Evolutionary conservation across 23 tunicate species (phyloP).

Genomic region (Pegea sp.): DNA sequence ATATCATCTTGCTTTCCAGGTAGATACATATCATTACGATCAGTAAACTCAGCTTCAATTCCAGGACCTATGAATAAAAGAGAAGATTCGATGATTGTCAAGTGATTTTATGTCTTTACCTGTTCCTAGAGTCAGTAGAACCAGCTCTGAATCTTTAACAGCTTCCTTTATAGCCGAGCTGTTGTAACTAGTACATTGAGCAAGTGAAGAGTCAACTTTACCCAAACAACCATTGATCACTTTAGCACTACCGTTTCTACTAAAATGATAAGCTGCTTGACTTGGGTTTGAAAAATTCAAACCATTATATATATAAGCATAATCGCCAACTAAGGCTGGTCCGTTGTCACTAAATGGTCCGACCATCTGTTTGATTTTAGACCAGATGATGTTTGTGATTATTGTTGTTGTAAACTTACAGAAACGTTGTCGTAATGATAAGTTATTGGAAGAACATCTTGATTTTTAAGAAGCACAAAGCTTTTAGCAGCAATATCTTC

Average conservation of each 20-base stretch:
- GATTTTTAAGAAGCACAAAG: constrained; percentile 61
- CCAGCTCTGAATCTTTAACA: constrained; percentile 20
- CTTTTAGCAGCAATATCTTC: constrained; percentile 30
- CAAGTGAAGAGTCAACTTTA: constrained; percentile 19
- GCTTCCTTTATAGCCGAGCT: constrained; percentile 8
- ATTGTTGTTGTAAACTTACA: constrained; percentile 18
- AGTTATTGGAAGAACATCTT: constrained; percentile 36
- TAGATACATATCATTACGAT: constrained; percentile 18
- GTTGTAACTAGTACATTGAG: constrained; percentile 20
- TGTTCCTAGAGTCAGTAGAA: constrained; percentile 78
- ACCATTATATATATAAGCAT: constrained; percentile 16
- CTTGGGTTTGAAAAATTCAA: constrained; percentile 21
- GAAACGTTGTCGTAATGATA: constrained; percentile 12
- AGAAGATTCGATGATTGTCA: background rate
- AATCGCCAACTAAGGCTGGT: constrained; percentile 60
- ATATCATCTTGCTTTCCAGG: constrained; percentile 51
- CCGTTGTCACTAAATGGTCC: constrained; percentile 77
- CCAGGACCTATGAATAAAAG: constrained; percentile 22
- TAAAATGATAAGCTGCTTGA: constrained; percentile 1
- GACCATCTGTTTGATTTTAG: constrained; percentile 15
- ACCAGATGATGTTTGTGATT: background rate
- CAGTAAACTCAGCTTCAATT: constrained; percentile 50
- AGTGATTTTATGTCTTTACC: constrained; percentile 13
- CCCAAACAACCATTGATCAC: constrained; percentile 39
- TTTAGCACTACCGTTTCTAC: background rate